These are phyloP conservation scores for Cochlearius cochlearius DNA, from an alignment of 2,113 vertebrate species.

Conservation along the genomic window DNA sequence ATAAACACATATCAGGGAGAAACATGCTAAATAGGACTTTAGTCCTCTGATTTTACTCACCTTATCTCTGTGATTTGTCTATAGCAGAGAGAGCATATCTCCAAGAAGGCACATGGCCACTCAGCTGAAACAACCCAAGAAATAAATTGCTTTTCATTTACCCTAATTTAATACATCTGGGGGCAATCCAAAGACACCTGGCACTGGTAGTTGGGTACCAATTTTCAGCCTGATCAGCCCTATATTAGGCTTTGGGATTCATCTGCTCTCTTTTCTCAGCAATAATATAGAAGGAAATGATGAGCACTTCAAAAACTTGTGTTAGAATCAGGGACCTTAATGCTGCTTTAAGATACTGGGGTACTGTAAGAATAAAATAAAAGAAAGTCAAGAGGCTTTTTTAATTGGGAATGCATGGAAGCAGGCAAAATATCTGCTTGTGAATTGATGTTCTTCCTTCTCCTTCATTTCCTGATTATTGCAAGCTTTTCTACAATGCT, in stretches of 20 bases:
- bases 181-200: neutral
- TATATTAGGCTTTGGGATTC: neutral
- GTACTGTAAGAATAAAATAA: neutral
- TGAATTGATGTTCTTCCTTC: neutral
- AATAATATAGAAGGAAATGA: neutral
- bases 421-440: neutral
- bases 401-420: neutral
- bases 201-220: neutral
- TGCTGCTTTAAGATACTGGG: neutral
- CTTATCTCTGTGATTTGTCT: neutral
- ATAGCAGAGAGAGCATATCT: neutral
- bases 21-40: neutral
- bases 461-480: conserved; percentile 10
- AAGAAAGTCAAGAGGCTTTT: neutral
- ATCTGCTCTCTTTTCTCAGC: neutral
- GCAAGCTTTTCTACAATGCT: neutral
- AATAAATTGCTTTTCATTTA: neutral
- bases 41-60: neutral
- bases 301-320: neutral
- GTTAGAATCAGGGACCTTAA: neutral
- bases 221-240: neutral
- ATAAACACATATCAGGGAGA: neutral
- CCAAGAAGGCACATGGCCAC: neutral
- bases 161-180: neutral
- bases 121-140: neutral